A percentile compares a stretch with the other conserved stretches of the same genome.
Conservation (phyloP, 1,140 invertebrate species). For the Diachasma alloeum region DNA sequence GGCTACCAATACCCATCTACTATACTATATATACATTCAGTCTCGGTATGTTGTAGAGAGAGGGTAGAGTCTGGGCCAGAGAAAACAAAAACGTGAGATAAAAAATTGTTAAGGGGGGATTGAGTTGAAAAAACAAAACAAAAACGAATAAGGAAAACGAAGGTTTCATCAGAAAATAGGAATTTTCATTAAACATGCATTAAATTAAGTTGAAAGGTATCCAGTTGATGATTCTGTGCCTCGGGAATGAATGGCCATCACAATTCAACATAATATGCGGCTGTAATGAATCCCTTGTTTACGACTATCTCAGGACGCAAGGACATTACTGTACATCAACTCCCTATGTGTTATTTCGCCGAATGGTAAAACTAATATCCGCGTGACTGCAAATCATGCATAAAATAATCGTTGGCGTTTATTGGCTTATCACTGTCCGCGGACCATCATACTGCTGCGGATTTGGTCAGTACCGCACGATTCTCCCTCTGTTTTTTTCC, state of each 20-base stretch:
- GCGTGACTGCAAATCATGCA: slow-evolving; percentile 35
- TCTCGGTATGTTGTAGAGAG: background rate
- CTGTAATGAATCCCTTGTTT: background rate
- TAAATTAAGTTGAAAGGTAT: background rate
- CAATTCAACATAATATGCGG: background rate
- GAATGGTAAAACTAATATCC: slow-evolving; percentile 37
- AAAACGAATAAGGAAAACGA: background rate
- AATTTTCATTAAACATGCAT: background rate
- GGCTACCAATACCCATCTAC: background rate
- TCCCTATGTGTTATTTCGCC: slow-evolving; percentile 31
- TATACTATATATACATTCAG: background rate
- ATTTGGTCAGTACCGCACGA: slow-evolving; percentile 15
- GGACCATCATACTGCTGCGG: slow-evolving; percentile 2
- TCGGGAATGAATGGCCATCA: too few species aligned
- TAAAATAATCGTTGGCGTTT: slow-evolving; percentile 38
- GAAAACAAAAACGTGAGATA: slow-evolving; percentile 1
- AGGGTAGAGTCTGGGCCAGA: background rate
- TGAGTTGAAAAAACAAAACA: background rate
- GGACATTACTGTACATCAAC: background rate
- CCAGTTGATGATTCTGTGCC: background rate
- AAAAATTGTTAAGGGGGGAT: background rate
- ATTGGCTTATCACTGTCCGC: slow-evolving; percentile 37
- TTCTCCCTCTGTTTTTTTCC: background rate
- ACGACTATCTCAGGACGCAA: background rate
- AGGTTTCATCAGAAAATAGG: background rate